Conservation (phyloP, 2,888 invertebrate genomes). For the Agrypnus murinus region DNA sequence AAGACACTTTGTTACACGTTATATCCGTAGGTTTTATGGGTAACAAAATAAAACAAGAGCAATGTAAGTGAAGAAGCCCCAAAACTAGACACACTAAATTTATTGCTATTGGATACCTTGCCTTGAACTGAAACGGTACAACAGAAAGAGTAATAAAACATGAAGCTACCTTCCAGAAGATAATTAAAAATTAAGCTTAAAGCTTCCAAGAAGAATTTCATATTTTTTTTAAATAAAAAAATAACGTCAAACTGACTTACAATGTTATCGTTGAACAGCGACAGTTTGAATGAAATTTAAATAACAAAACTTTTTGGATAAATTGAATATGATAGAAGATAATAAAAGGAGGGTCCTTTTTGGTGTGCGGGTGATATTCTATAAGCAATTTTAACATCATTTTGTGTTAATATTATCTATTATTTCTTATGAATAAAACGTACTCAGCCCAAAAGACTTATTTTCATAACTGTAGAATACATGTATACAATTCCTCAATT, state of each 20-base stretch:
- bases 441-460: too few relatives aligned
- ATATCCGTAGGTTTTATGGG: constrained; percentile 35
- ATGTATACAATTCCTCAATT: too few relatives aligned
- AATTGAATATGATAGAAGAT: too few relatives aligned
- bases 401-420: too few relatives aligned
- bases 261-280: background rate
- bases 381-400: too few relatives aligned
- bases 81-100: constrained; percentile 31
- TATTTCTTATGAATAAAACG: too few relatives aligned
- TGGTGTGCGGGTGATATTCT: too few relatives aligned
- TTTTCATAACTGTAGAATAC: too few relatives aligned
- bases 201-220: constrained; percentile 11
- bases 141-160: constrained; percentile 6
- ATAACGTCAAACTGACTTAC: background rate
- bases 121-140: constrained; percentile 1
- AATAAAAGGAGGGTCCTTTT: too few relatives aligned
- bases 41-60: constrained; percentile 39
- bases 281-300: too few relatives aligned
- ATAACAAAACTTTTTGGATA: too few relatives aligned
- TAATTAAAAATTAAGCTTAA: constrained; percentile 24
- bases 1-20: constrained; percentile 40
- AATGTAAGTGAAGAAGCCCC: constrained; percentile 31
- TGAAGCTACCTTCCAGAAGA: constrained; percentile 1
- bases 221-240: constrained; percentile 5
- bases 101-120: constrained; percentile 34